Percentiles rank a stretch among this genome's conserved stretches.
phyloP scores from a whole-genome alignment of 2,888 invertebrate species.

The Calliphora vomitoria region DNA sequence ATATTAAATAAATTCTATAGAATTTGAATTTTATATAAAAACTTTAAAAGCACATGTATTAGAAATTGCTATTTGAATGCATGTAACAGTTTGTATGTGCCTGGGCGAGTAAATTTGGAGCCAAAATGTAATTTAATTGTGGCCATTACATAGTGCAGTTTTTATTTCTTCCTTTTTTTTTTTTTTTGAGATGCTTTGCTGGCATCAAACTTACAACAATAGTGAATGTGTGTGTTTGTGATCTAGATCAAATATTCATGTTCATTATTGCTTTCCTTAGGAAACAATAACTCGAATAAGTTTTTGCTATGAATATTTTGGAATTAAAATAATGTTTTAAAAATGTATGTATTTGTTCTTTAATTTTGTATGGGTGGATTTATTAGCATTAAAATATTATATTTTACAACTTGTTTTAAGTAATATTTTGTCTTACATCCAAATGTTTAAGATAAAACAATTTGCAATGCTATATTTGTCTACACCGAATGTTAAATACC shows the following conservation, averaged over 20 bases:
- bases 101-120: conserved; percentile 26
- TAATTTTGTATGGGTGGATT: background rate
- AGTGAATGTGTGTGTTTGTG: background rate
- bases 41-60: conserved; percentile 6
- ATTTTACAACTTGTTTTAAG: too few species aligned
- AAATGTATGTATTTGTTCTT: background rate
- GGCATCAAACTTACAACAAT: background rate
- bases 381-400: background rate
- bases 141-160: background rate
- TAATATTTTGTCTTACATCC: too few species aligned
- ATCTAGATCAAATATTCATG: background rate
- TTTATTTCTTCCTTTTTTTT: background rate
- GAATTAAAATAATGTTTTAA: background rate
- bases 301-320: background rate
- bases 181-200: background rate
- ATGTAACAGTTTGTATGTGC: background rate
- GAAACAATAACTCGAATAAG: background rate
- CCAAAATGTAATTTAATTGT: conserved; percentile 39
- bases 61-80: background rate
- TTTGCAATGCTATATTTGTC: too few species aligned
- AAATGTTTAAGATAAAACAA: too few species aligned
- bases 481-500: too few species aligned
- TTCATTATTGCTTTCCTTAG: background rate
- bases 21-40: background rate
- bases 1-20: background rate